Percentiles rank a stretch among this genome's conserved stretches.
Evolutionary conservation across 2,888 invertebrate genomes (phyloP).

Genomic region (Campoplex nolae): DNA sequence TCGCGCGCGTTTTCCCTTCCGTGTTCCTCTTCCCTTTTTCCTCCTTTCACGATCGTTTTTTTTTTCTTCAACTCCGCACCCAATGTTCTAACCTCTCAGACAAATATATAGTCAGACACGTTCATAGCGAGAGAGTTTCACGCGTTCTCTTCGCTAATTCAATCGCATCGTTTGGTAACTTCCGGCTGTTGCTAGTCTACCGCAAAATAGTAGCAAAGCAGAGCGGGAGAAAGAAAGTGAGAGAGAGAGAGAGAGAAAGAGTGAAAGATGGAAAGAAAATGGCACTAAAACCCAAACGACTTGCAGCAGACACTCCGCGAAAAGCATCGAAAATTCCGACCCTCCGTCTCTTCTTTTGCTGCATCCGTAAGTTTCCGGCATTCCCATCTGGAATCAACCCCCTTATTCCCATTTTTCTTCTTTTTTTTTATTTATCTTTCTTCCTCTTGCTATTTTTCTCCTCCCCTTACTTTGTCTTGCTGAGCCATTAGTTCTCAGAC

Average conservation of each 20-base stretch:
- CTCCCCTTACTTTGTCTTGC: conserved; percentile 3
- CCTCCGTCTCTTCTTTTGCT: conserved; percentile 1
- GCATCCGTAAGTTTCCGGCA: not conserved
- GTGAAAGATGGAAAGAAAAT: not conserved
- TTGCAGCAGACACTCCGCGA: conserved; percentile 18
- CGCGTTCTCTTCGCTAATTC: conserved; percentile 54
- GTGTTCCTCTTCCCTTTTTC: conserved; percentile 5
- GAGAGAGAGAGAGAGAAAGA: not conserved
- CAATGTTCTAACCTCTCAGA: not conserved
- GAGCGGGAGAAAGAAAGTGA: too few relatives aligned
- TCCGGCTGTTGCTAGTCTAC: conserved; percentile 55
- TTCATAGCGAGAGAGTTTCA: conserved; percentile 8
- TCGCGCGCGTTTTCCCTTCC: conserved; percentile 18
- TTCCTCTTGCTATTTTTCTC: conserved; percentile 16
- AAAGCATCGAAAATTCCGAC: conserved; percentile 16
- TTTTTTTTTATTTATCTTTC: not conserved
- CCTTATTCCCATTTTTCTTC: not conserved
- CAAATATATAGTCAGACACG: not conserved
- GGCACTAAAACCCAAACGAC: conserved; percentile 17
- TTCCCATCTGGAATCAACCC: conserved; percentile 16
- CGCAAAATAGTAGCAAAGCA: conserved; percentile 21
- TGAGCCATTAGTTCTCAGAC: conserved; percentile 1
- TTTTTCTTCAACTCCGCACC: not conserved
- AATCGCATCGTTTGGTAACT: conserved; percentile 65
- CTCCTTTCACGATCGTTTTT: not conserved